Evolutionary conservation across 2,797 vertebrate species (phyloP), one percentile per base, ranked within the genome.

Genomic region (Darevskia mixta): DNA sequence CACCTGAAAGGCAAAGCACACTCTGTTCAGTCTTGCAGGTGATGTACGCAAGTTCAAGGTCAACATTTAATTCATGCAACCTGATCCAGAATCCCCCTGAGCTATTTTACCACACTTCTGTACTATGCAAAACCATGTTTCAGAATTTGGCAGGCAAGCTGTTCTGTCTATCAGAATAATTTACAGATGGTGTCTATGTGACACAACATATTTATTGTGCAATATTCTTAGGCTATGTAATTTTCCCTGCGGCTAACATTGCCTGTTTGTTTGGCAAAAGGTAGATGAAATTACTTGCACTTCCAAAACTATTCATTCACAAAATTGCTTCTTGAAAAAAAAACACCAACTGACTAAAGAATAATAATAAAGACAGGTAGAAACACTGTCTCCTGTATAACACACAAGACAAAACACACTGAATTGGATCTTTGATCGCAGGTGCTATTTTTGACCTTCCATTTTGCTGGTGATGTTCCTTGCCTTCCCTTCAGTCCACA

Each of bases 201-300:
- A 96, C 95, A 96, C 95, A 95, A 95, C 95, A 94, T 95, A 96
- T 96, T 96, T 93, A 96, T 96, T 95, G 94, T 88, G 91, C 93
- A 92, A 94, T 95, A 95, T 96, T 96, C 95, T 94, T 93, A 94
- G 95, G 88, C 89, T 91, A 93, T 90, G 95, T 90, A 95, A 92
- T 95, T 94, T 92, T 93, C 91, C 80, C 89, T 83, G 86, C 89
- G 92, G 91, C 94, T 95, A 95, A 91, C 94, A 95, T 92, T 94
- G 93, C 87, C 82, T 23, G 89, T 38, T 41, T 1, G 0, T 95
- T 95, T 93, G 93, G 94, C 89, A 90, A 95, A 80, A 86, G 91
- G 91, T 92, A 76, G 89, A 88, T 80, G 45, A 94, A 94, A 91
- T 92, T 93, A 91, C 87, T 43, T 66, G 92, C 92, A 86, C 87